phyloP scores from a whole-genome alignment of 2,797 vertebrate genomes.

The Anisognathus igniventris region DNA sequence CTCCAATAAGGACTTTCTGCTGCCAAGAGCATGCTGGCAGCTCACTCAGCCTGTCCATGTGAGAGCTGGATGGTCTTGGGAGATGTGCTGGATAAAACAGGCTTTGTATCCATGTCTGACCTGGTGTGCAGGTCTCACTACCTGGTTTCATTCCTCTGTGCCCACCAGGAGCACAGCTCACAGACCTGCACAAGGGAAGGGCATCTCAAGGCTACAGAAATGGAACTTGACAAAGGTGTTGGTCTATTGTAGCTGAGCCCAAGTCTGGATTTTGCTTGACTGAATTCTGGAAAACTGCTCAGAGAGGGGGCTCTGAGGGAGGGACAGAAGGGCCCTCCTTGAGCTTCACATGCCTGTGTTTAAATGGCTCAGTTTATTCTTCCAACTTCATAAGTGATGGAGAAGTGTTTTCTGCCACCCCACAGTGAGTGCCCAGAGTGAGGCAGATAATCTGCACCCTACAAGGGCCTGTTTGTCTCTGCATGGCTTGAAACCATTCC shows the following conservation, averaged over 20 bases:
- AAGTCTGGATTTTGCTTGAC: background rate
- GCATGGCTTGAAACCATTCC: background rate
- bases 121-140: background rate
- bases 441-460: background rate
- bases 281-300: background rate
- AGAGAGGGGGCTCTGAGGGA: background rate
- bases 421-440: background rate
- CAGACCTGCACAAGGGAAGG: background rate
- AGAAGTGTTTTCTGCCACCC: background rate
- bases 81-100: background rate
- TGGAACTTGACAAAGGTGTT: background rate
- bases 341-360: accelerated
- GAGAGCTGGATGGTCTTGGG: background rate
- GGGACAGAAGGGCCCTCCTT: background rate
- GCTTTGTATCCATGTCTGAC: background rate
- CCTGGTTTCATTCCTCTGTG: background rate
- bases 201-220: background rate
- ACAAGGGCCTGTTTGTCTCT: background rate
- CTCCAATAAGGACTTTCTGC: background rate
- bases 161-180: background rate
- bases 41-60: background rate
- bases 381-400: background rate
- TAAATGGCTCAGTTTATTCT: background rate
- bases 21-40: background rate
- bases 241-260: background rate